Percentiles rank a stretch among this genome's conserved stretches.
phyloP scores from a whole-genome alignment of 64 coral and sea anemone species.

The Stylophora pistillata region DNA sequence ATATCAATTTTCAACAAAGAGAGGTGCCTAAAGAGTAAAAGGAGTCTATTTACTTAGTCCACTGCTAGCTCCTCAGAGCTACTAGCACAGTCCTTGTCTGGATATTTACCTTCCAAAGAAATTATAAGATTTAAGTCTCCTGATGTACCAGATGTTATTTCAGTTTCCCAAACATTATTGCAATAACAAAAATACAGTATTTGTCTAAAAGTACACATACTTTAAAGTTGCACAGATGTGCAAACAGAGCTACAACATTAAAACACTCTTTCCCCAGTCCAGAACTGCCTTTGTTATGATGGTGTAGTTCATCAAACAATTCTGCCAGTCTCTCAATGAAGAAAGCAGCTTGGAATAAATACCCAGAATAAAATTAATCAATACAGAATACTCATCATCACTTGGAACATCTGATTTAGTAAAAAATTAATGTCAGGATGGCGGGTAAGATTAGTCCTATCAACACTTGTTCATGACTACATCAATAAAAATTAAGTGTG shows the following conservation, averaged over 20 bases:
- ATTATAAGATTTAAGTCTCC: no score
- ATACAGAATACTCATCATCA: neutral
- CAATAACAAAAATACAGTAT: neutral
- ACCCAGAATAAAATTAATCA: neutral
- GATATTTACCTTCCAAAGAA: no score
- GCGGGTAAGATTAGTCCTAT: neutral
- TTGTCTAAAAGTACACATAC: conserved; percentile 17
- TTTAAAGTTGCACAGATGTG: conserved; percentile 93
- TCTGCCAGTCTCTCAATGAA: conserved; percentile 74
- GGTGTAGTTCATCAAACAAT: conserved; percentile 68
- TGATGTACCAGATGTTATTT: no score
- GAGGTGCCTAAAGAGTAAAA: no score
- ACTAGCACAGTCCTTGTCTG: no score
- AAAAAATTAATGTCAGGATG: neutral
- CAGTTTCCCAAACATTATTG: neutral
- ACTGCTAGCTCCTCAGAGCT: no score
- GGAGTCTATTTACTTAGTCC: no score
- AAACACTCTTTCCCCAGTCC: conserved; percentile 80
- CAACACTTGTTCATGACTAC: neutral
- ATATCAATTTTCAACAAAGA: no score
- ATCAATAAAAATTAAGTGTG: neutral
- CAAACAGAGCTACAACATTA: conserved; percentile 86
- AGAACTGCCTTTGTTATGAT: conserved; percentile 6
- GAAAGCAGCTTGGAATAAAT: conserved; percentile 64
- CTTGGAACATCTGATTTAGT: neutral